Conservation (phyloP, 2,888 invertebrate species). For the Drosophila robusta region DNA sequence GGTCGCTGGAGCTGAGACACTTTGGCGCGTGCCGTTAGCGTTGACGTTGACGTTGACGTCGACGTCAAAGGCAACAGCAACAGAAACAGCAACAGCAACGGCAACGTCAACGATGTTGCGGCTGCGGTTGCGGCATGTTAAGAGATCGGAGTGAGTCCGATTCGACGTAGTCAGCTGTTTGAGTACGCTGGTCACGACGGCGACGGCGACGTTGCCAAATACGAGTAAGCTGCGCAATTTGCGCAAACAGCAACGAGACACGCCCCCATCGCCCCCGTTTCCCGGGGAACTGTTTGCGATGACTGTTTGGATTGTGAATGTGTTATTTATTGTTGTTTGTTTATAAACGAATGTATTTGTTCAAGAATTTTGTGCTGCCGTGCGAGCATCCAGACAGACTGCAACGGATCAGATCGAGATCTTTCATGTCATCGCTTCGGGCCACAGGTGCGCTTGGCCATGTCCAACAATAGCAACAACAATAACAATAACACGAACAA, state of each 20-base stretch:
- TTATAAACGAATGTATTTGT: conserved; percentile 39
- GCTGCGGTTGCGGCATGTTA: conserved; percentile 6
- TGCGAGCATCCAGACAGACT: conserved; percentile 16
- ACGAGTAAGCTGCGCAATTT: conserved; percentile 55
- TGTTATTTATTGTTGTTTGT: conserved; percentile 30
- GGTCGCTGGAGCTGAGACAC: conserved; percentile 12
- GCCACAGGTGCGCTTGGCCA: conserved; percentile 29
- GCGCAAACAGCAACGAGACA: conserved; percentile 23
- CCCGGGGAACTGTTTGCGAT: not conserved
- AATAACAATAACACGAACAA: not conserved
- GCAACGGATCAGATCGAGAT: conserved; percentile 30
- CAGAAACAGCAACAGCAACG: not conserved
- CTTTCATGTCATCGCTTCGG: conserved; percentile 24
- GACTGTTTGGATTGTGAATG: conserved; percentile 27
- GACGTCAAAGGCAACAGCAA: not conserved
- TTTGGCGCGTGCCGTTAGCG: conserved; percentile 53
- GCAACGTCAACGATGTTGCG: not conserved
- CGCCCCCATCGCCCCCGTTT: conserved; percentile 8
- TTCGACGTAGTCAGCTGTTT: conserved; percentile 41
- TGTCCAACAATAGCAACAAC: conserved; percentile 24
- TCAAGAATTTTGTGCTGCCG: conserved; percentile 20
- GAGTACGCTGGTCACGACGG: conserved; percentile 45
- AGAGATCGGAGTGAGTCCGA: conserved; percentile 29
- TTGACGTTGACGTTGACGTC: not conserved
- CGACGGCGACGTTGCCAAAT: conserved; percentile 47